phyloP scores from a whole-genome alignment of 2,797 vertebrate species.

The Gambelia wislizenii region DNA sequence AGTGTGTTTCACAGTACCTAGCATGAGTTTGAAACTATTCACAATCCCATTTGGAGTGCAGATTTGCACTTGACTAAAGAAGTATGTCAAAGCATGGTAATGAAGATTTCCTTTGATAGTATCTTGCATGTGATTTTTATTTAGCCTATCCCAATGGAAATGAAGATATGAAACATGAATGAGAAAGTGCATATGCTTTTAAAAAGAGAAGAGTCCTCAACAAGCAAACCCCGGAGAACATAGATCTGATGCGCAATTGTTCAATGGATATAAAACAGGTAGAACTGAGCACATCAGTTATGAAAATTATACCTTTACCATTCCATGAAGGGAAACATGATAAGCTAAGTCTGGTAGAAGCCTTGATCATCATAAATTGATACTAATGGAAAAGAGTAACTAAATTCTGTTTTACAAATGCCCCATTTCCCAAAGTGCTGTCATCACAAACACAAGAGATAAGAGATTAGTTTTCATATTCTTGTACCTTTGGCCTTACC shows the following conservation, averaged over 20 bases:
- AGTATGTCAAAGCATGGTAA: background rate
- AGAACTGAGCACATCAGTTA: slow-evolving; percentile 51
- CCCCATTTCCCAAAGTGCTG: slow-evolving; percentile 18
- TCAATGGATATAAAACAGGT: slow-evolving; percentile 42
- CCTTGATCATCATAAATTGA: slow-evolving; percentile 45
- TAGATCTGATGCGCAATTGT: background rate
- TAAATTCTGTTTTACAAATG: fast-evolving
- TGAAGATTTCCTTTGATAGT: slow-evolving; percentile 13
- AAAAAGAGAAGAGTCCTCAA: background rate
- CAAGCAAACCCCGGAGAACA: background rate
- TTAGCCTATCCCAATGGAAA: background rate
- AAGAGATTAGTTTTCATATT: background rate
- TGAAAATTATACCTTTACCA: slow-evolving; percentile 63
- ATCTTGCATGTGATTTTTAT: background rate
- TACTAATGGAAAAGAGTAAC: slow-evolving; percentile 50
- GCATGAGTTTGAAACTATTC: background rate
- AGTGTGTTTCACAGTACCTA: background rate
- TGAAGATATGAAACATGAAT: slow-evolving; percentile 19
- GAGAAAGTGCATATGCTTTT: slow-evolving; percentile 22
- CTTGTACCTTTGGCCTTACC: background rate
- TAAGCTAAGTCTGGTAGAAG: slow-evolving; percentile 42
- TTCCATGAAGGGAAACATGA: slow-evolving; percentile 52
- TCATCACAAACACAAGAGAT: background rate
- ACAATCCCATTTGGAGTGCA: background rate
- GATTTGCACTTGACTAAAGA: slow-evolving; percentile 22